Evolutionary conservation across 2,797 vertebrate genomes (phyloP).

Genomic region (Siniperca undulata): DNA sequence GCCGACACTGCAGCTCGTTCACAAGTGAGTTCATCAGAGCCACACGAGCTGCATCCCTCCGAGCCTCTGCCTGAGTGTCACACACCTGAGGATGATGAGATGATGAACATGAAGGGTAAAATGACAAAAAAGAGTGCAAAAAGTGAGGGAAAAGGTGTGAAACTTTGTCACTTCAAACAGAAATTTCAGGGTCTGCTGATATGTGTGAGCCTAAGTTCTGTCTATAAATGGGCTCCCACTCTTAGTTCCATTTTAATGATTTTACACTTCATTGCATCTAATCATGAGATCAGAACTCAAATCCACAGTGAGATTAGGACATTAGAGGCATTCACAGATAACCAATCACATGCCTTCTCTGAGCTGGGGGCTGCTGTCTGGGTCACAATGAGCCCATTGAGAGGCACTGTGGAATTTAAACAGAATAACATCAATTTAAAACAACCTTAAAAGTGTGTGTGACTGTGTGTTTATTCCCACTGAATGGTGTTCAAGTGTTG

Average conservation of each 20-base stretch:
- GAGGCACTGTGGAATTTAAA: conserved; percentile 61
- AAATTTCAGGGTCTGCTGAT: neutral
- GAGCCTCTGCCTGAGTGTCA: conserved; percentile 91
- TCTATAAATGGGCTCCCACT: neutral
- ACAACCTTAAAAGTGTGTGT: conserved; percentile 31
- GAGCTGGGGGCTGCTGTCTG: conserved; percentile 53
- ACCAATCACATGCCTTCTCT: conserved; percentile 68
- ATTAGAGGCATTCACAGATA: conserved; percentile 68
- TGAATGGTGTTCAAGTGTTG: conserved; percentile 1
- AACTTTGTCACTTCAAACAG: neutral
- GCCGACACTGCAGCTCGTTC: conserved; percentile 91
- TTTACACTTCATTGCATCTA: conserved; percentile 64
- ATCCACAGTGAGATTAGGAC: conserved; percentile 64
- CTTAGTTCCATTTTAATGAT: conserved; percentile 31
- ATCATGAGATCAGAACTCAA: conserved; percentile 73
- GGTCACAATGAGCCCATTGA: conserved; percentile 65
- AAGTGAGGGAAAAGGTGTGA: neutral
- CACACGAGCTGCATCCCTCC: conserved; percentile 92
- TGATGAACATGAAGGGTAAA: neutral
- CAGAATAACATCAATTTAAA: conserved; percentile 44
- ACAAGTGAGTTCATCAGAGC: conserved; percentile 94
- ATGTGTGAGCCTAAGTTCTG: neutral
- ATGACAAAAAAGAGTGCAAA: neutral
- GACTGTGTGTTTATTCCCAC: neutral
- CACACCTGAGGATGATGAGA: conserved; percentile 84